Evolutionary conservation across 2,797 vertebrate species (phyloP), one percentile per base, ranked within the genome.

Genomic region (Acipenser oxyrinchus): DNA sequence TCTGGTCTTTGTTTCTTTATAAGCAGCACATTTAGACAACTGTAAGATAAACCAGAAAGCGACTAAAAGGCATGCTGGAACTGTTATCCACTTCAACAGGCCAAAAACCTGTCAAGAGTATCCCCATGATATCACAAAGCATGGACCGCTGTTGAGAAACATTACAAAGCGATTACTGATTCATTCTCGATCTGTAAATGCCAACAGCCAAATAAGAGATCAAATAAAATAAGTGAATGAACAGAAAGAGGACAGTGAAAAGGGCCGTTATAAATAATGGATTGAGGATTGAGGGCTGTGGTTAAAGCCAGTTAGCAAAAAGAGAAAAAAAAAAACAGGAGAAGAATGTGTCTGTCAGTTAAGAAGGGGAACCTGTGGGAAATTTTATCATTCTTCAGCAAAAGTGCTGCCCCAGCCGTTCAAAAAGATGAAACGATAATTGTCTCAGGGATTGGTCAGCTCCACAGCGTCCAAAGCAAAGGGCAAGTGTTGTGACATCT

Each of bases 401-500:
- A 58, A 58, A 58, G 11, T 58, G 55, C 55, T 58, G 55, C 55
- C 55, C 11, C 55, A 58, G 55, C 13, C 9, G 12, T 58, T 58
- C 55, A 58, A 10, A 7, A 6, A 58, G 55, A 58, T 10, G 55
- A 58, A 58, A n/a, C 9, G 6, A 58, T 2, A 10, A 58, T 11
- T 11, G 55, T 13, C 55, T 58, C 10, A 58, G 12, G 12, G 12
- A 58, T 58, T 58, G 6, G 11, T 58, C 55, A 58, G 55, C 12
- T 58, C 51, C 8, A 8, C 8, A 53, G 8, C 11, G 51, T 53
- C 4, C 55, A 58, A 58, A 58, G 55, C 55, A 58, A 58, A 58
- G 55, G 55, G 55, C 55, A 58, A 58, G 55, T n/a, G 13, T 58
- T 58, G 13, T 58, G 55, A 58, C 9, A 58, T 58, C 55, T n/a